A percentile compares a stretch with the other conserved stretches of the same genome.
Evolutionary conservation across 2,113 vertebrate genomes (phyloP).

Genomic region (Todiramphus saurophagus): DNA sequence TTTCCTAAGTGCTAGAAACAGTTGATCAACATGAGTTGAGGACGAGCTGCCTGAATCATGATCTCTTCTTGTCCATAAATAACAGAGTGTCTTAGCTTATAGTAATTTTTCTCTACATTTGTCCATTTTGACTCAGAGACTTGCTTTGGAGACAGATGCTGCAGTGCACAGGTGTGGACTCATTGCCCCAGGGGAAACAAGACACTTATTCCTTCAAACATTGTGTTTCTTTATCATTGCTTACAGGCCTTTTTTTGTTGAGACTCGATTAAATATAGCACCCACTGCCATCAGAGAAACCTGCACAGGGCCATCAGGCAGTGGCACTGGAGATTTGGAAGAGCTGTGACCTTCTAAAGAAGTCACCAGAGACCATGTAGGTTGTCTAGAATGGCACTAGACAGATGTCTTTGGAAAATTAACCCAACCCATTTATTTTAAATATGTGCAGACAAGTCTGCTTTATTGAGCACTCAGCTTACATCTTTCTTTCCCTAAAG

Average conservation of each 20-base stretch:
- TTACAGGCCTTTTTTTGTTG: background rate
- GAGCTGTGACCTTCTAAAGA: background rate
- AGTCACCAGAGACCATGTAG: background rate
- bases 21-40: background rate
- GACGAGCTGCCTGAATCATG: background rate
- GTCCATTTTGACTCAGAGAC: background rate
- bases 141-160: background rate
- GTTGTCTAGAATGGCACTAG: background rate
- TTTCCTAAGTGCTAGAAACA: background rate
- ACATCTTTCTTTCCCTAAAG: background rate
- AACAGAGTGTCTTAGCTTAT: background rate
- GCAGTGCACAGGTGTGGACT: background rate
- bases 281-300: background rate
- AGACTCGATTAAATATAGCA: background rate
- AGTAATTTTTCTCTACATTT: background rate
- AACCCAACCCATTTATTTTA: background rate
- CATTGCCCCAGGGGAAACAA: background rate
- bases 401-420: background rate
- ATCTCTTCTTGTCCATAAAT: background rate
- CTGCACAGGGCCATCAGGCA: background rate
- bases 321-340: background rate
- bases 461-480: background rate
- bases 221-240: background rate
- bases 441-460: background rate
- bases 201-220: background rate